Base-by-base conservation (phyloP, 2,113 vertebrate species). In the Carlito syrichta region DNA sequence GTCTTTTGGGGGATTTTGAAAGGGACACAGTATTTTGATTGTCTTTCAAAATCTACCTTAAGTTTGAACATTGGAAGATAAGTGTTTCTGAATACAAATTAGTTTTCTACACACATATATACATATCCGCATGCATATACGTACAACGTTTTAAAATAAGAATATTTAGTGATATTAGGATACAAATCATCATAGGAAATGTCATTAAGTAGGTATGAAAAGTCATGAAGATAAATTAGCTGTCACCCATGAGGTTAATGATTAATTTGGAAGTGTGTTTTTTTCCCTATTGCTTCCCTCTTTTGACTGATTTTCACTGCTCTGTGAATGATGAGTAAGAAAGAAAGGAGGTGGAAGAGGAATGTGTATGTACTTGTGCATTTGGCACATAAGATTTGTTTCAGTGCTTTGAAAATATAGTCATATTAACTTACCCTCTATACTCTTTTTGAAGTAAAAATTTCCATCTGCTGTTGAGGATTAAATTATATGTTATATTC, bases 151-250 rank as follows among this genome's bases (percentile, higher is more conserved):
- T 92, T 58, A 68, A 92, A 48, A 73, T 85, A 38, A 84, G 56
- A 77, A 43, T 87, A 85, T 76, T 38, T 76, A 54, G n/a, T 22
- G 32, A n/a, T 54, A 50, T 77, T 76, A 74, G 83, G 74, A 69
- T 11, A 84, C 16, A 40, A 85, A 73, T 92, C 88, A 84, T 43
- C 43, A 58, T 22, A 95, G 73, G 73, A 89, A 94, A 50, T 97
- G n/a, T 32, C 73, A 77, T 92, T 95, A 92, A 94, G 73, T 58
- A 78, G 38, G 30, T 83, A 91, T 93, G 89, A 84, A 83, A 93
- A 95, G 78, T 74, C 84, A 78, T 91, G 79, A 95, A 97, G 90
- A 94, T 87, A 69, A 95, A 88, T 93, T 62, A 89, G 66, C 79
- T 95, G 74, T 95, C 69, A 85, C 25, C 74, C 14, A 62, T 95